phyloP scores from a whole-genome alignment of 2,888 invertebrate genomes.

The Lepidocyrtoides sp. region DNA sequence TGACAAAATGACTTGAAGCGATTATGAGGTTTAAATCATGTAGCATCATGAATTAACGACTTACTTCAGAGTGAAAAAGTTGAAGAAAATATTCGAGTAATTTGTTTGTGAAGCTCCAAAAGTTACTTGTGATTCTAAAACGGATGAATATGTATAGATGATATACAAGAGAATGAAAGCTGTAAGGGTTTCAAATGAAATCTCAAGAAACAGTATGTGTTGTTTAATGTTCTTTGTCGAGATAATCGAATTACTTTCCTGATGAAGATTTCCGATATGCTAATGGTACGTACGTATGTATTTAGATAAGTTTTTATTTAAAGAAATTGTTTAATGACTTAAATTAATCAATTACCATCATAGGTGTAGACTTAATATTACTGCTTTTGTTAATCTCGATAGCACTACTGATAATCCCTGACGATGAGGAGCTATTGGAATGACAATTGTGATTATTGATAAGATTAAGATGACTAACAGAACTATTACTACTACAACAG shows the following conservation, averaged over 20 bases:
- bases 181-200: too few relatives aligned
- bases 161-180: too few relatives aligned
- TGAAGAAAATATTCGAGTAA: too few relatives aligned
- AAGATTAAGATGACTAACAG: slow-evolving; percentile 54
- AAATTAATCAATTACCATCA: slow-evolving; percentile 77
- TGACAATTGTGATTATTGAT: slow-evolving; percentile 65
- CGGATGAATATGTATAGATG: too few relatives aligned
- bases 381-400: slow-evolving; percentile 75
- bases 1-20: background rate
- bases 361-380: slow-evolving; percentile 69
- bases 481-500: slow-evolving; percentile 56
- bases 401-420: slow-evolving; percentile 71
- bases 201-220: too few relatives aligned
- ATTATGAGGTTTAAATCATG: too few relatives aligned
- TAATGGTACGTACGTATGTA: slow-evolving; percentile 63
- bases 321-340: too few relatives aligned
- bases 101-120: too few relatives aligned
- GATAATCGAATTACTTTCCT: slow-evolving; percentile 5
- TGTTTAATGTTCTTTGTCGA: slow-evolving; percentile 4
- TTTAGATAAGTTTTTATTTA: too few relatives aligned
- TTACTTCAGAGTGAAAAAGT: too few relatives aligned
- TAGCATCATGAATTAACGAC: background rate
- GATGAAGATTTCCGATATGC: slow-evolving; percentile 56
- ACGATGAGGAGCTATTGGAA: slow-evolving; percentile 72
- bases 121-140: too few relatives aligned